Evolutionary conservation across 2,113 vertebrate species (phyloP), one percentile per base, ranked within the genome.

Genomic region (Passer domesticus): DNA sequence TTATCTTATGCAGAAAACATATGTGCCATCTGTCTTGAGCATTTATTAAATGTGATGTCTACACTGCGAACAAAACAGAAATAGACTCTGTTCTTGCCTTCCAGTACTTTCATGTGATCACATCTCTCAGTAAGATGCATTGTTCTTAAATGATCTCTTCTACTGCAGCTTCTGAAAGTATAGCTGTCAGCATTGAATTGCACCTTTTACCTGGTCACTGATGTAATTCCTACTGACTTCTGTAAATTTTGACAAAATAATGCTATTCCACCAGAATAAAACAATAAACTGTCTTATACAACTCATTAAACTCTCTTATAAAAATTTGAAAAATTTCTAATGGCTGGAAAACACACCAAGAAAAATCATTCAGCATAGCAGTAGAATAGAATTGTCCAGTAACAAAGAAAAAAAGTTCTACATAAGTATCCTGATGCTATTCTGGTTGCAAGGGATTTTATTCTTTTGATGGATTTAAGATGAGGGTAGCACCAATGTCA

Each of bases 381-480:
- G 47, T 3, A 2, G 31, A 37, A 70, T 37, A 59, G 66, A 67
- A 13, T 52, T 82, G n/a, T 75, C 68, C 56, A 60, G 52, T 10
- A 82, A 43, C 47, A 79, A 81, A 35, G 55, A 70, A 77, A n/a
- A 62, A 28, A 83, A 47, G 50, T 62, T 88, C n/a, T 86, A 0
- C 31, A 0, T 59, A 70, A 77, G 47, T 50, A 72, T 83, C 41
- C 23, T 11, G 1, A 37, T 90, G 18, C 46, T 87, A 3, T 90
- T 79, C 75, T 80, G 33, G 13, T 39, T 92, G 49, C 56, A 88
- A 70, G 39, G 59, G 77, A 33, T 70, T 86, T 88, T 77, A 47
- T 77, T 86, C 43, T 86, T 83, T 47, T 70, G 31, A 43, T 88
- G 59, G 90, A 77, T 86, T 94, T 90, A 77, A 86, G 83, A 69